Evolutionary conservation across 2,113 vertebrate species (phyloP).

Genomic region (Telmatochromis brachygnathus): DNA sequence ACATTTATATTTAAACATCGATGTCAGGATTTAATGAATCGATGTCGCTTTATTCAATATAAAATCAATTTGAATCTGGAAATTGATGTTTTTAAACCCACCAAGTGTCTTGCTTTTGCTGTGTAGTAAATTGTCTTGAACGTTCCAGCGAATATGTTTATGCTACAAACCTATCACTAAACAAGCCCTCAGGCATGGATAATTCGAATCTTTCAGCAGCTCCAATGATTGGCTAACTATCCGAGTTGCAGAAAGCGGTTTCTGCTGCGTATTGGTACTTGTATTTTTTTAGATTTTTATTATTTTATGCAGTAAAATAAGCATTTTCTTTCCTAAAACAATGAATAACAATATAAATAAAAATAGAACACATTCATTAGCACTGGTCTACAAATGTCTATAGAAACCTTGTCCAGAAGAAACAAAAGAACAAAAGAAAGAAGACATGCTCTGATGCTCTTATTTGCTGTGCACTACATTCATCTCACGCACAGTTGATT

Average conservation of each 20-base stretch:
- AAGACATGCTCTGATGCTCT: not conserved
- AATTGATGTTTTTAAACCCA: not conserved
- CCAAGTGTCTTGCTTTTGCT: not conserved
- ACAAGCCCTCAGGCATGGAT: not conserved
- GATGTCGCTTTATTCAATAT: not conserved
- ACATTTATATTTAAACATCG: not conserved
- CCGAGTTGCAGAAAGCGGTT: fast-evolving
- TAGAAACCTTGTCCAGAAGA: not conserved
- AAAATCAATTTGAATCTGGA: not conserved
- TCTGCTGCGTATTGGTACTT: not conserved
- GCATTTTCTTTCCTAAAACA: not conserved
- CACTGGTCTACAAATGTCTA: not conserved
- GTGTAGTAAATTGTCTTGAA: not conserved
- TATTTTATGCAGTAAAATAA: not conserved
- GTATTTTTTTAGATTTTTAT: not conserved
- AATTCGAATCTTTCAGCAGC: not conserved
- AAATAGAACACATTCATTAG: not conserved
- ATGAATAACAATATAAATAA: not conserved
- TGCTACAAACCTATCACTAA: fast-evolving
- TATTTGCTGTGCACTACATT: not conserved
- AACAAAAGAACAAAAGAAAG: not conserved
- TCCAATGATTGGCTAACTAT: not conserved
- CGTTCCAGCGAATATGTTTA: not conserved
- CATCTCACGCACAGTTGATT: not conserved
- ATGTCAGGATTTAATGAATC: not conserved